Percentiles rank a stretch among this genome's conserved stretches.
phyloP scores from a whole-genome alignment of 2,888 invertebrate genomes.

The Calliopum simillimum region DNA sequence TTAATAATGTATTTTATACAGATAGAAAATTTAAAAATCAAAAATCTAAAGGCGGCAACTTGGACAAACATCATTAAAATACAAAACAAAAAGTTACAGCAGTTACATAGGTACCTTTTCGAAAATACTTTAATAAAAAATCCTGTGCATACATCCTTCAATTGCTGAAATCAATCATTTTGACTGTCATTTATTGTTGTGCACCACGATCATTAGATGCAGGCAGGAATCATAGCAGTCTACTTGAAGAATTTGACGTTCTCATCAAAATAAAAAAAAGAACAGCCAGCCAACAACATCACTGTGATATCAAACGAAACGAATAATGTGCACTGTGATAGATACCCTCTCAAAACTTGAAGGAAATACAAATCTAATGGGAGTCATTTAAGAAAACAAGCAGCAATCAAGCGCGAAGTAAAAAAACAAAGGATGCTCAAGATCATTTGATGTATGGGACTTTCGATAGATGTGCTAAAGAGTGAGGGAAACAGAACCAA shows the following conservation, averaged over 20 bases:
- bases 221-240: neutral
- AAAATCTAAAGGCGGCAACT: constrained; percentile 1
- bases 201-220: constrained; percentile 3
- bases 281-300: neutral
- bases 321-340: neutral
- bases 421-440: constrained; percentile 27
- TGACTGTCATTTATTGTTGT: constrained; percentile 27
- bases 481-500: neutral
- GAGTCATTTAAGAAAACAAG: constrained; percentile 31
- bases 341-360: constrained; percentile 7
- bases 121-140: neutral
- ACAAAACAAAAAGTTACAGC: neutral
- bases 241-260: constrained; percentile 34
- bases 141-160: constrained; percentile 28
- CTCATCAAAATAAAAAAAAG: constrained; percentile 22
- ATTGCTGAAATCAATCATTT: constrained; percentile 33
- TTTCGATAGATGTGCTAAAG: too few species aligned
- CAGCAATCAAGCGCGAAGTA: neutral
- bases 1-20: constrained; percentile 28
- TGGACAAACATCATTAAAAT: constrained; percentile 24
- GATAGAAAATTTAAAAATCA: too few species aligned
- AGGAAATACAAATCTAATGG: constrained; percentile 24
- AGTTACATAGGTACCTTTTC: neutral
- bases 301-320: too few species aligned
- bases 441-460: constrained; percentile 8